These are phyloP conservation scores for Pygoscelis antarcticus DNA, from an alignment of 2,113 vertebrate species.

Conservation along the genomic window DNA sequence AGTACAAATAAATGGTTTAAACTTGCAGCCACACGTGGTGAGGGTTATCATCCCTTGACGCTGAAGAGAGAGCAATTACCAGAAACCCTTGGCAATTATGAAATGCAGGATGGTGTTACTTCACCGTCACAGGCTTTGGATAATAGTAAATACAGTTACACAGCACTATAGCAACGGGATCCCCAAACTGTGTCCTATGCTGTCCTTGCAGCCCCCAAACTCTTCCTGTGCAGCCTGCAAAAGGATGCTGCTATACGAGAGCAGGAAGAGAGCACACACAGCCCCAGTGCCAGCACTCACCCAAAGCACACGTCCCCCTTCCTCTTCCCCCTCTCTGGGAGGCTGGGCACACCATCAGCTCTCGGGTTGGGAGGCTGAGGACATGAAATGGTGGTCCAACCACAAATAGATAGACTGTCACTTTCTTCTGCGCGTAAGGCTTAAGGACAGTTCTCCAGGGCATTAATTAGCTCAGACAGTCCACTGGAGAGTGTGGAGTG, in stretches of 20 bases:
- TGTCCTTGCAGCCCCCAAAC: neutral
- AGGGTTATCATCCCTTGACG: neutral
- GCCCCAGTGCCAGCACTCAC: neutral
- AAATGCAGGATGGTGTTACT: neutral
- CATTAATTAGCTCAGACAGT: neutral
- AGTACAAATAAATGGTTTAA: neutral
- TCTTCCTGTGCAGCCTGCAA: neutral
- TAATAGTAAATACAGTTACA: neutral
- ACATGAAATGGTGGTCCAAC: neutral
- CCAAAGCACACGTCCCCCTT: neutral
- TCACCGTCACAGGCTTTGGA: neutral
- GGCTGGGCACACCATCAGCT: neutral
- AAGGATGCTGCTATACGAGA: neutral
- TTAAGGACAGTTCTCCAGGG: neutral
- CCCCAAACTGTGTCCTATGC: neutral
- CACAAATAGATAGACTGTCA: neutral
- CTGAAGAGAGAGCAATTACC: neutral
- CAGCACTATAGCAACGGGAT: neutral
- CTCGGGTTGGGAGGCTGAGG: neutral
- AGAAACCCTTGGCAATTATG: neutral
- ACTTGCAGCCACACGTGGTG: neutral
- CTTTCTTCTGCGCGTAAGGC: neutral
- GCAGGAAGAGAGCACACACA: neutral
- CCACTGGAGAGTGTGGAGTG: neutral
- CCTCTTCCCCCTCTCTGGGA: neutral